phyloP scores from a whole-genome alignment of 1,140 invertebrate species.

The Drosophila littoralis region DNA sequence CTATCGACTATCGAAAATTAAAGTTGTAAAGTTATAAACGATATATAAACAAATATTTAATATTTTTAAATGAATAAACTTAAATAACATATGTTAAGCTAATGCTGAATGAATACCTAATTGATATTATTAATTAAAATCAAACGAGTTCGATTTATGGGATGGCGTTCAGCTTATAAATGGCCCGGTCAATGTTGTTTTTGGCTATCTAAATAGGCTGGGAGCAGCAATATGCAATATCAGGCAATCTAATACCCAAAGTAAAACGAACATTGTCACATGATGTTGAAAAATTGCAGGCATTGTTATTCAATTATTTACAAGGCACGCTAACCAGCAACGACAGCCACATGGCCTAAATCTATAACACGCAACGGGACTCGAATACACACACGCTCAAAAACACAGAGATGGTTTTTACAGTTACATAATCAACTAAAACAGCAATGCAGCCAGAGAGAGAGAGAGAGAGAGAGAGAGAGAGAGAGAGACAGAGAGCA shows the following conservation, averaged over 20 bases:
- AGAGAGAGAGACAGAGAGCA: not conserved
- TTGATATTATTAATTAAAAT: too few relatives aligned
- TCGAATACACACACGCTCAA: conserved; percentile 12
- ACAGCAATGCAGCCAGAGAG: conserved; percentile 20
- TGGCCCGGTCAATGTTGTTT: not conserved
- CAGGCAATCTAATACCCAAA: conserved; percentile 19
- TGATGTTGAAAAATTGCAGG: conserved; percentile 40
- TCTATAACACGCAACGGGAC: conserved; percentile 50
- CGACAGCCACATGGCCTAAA: conserved; percentile 36
- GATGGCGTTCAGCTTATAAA: not conserved
- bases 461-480: not conserved
- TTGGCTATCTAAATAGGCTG: not conserved
- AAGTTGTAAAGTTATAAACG: too few relatives aligned
- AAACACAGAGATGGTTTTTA: conserved; percentile 64
- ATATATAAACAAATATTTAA: too few relatives aligned
- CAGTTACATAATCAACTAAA: conserved; percentile 75
- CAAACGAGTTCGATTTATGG: too few relatives aligned
- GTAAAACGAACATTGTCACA: conserved; percentile 15
- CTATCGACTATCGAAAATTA: too few relatives aligned
- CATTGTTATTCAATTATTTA: conserved; percentile 62
- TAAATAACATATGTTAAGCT: too few relatives aligned
- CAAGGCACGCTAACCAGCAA: conserved; percentile 32
- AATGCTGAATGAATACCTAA: too few relatives aligned
- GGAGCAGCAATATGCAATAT: conserved; percentile 2
- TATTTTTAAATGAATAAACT: too few relatives aligned